These are phyloP conservation scores for Eupithecia exiguata DNA, from an alignment of 2,888 invertebrate genomes.

Conservation along the genomic window DNA sequence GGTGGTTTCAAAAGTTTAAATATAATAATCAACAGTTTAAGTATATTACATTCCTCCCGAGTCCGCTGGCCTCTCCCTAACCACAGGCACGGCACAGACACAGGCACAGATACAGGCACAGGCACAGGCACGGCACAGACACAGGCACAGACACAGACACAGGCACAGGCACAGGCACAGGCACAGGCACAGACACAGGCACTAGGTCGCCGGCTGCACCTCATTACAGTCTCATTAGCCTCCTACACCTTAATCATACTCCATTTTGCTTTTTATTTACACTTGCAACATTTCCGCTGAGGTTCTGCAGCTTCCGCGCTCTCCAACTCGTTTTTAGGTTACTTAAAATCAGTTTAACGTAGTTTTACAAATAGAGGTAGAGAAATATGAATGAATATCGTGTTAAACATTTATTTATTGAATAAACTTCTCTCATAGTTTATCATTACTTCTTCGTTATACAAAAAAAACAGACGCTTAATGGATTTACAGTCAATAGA, in stretches of 20 bases:
- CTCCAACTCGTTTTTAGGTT: neutral
- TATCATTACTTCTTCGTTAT: neutral
- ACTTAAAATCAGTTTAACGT: neutral
- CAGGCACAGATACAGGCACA: too few relatives aligned
- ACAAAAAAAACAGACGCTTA: neutral
- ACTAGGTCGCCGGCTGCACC: conserved; percentile 18
- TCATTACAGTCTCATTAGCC: conserved; percentile 59
- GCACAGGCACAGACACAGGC: neutral
- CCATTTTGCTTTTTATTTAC: conserved; percentile 39
- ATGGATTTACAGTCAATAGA: neutral
- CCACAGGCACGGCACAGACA: too few relatives aligned
- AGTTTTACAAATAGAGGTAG: neutral
- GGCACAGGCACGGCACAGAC: neutral
- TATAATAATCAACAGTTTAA: neutral
- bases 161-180: too few relatives aligned
- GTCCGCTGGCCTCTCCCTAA: neutral
- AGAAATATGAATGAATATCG: too few relatives aligned
- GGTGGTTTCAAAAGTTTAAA: neutral
- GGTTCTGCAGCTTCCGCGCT: conserved; percentile 24
- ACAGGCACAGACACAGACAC: neutral
- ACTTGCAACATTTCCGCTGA: conserved; percentile 19
- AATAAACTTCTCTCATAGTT: neutral
- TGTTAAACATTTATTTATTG: too few relatives aligned
- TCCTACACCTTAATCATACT: conserved; percentile 38
- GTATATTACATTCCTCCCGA: neutral